Base-by-base conservation (phyloP, 2,888 invertebrate species). In the Diaphora mendica region DNA sequence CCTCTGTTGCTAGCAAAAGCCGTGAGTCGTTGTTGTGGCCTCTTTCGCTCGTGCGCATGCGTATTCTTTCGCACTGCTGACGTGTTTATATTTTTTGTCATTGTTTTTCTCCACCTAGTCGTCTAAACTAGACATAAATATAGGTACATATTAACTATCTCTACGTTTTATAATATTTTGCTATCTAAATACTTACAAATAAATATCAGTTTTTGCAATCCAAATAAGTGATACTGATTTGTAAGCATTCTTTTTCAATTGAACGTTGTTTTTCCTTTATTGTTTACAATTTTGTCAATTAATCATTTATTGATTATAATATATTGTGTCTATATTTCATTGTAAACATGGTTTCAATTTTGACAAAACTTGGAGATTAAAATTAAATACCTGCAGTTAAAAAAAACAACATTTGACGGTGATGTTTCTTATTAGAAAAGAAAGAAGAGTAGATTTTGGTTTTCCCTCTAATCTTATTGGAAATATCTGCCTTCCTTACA, bases 21-120 rank as follows among this genome's bases (percentile, higher is more conserved):
- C 82, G 85, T 88, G 86, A 86, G 88, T 87, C 88, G 89, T 87
- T 89, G 89, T 91, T 88, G 89, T 89, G 89, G 89, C 91, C 92
- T 92, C 93, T 89, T 91, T 89, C 88, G 85, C 85, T 78, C 79
- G 89, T 91, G 92, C 94, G 93, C 94, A 93, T 93, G 94, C 94
- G 93, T 90, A 89, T 90, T 94, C 93, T 78, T 91, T 94, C 92
- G 76, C 91, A 91, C 91, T 94, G 94, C 92, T 95, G 95, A 95
- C 94, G 95, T 95, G 94, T 94, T 94, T 95, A 94, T 93, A 90
- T 93, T 95, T 94, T 94, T 94, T 93, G 87, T 90, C 84, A 86
- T 90, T 87, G 86, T 91, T 92, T 91, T 90, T 91, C 84, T 86
- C 84, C 82, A 85, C 85, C 81, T 85, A 73, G 74, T 85, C 84